phyloP scores from a whole-genome alignment of 2,797 vertebrate genomes.

The Anolis apletophallus region DNA sequence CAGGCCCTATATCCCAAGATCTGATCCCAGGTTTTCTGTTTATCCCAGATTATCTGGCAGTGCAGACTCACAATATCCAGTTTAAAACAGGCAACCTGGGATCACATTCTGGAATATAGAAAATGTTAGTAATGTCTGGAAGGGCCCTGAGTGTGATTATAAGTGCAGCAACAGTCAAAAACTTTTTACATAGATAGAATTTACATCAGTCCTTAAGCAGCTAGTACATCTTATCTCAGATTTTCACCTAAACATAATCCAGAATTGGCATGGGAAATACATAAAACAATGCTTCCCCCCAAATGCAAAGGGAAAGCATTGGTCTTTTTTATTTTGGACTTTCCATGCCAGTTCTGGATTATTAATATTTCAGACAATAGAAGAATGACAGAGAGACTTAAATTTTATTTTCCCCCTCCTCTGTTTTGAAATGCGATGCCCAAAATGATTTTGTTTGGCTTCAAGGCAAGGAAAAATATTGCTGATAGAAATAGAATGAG shows the following conservation, averaged over 20 bases:
- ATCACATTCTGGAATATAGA: too few species aligned
- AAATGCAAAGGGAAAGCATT: neutral
- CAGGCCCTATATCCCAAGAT: too few species aligned
- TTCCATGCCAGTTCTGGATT: neutral
- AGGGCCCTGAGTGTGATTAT: neutral
- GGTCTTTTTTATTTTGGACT: neutral
- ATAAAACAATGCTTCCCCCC: too few species aligned
- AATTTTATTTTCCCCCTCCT: neutral
- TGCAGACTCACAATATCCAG: too few species aligned
- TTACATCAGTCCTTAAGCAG: too few species aligned
- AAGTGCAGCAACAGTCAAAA: neutral
- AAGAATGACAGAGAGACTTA: neutral
- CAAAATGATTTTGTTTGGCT: slow-evolving; percentile 37
- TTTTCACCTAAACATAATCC: neutral
- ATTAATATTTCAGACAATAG: neutral
- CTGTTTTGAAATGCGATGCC: slow-evolving; percentile 14
- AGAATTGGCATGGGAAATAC: too few species aligned
- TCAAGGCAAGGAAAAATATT: neutral
- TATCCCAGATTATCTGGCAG: too few species aligned
- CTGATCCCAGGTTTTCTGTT: too few species aligned
- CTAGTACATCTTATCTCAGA: neutral
- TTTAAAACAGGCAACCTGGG: too few species aligned
- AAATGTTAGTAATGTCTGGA: too few species aligned
- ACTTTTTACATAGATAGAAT: neutral
- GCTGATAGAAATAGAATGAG: slow-evolving; percentile 30